phyloP scores from a whole-genome alignment of 2,888 invertebrate species.

The Drosophila subsilvestris region DNA sequence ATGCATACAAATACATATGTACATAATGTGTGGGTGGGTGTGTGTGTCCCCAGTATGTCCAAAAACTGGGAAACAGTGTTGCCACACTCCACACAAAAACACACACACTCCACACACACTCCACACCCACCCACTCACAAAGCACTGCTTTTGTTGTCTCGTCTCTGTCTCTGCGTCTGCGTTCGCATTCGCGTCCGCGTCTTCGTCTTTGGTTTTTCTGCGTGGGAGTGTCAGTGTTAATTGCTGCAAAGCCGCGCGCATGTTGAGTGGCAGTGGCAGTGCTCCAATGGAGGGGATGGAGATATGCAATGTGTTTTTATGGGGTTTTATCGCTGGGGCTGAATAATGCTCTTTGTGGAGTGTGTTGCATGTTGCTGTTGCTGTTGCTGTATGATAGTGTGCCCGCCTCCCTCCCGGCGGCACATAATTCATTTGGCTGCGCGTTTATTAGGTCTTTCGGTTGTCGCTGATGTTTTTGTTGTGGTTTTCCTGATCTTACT shows the following conservation, averaged over 20 bases:
- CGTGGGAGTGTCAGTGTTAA: conserved; percentile 77
- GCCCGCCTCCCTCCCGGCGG: conserved; percentile 24
- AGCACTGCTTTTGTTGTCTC: conserved; percentile 55
- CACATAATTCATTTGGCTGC: conserved; percentile 63
- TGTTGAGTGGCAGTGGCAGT: conserved; percentile 43
- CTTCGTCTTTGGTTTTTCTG: conserved; percentile 38
- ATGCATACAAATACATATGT: neutral
- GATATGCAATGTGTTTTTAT: conserved; percentile 64
- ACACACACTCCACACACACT: too few species aligned
- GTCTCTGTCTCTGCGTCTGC: conserved; percentile 14
- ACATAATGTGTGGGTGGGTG: neutral
- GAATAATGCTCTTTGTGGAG: conserved; percentile 22
- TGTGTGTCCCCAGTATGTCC: neutral
- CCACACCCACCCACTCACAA: conserved; percentile 46
- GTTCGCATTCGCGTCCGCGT: neutral
- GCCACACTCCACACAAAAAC: conserved; percentile 24
- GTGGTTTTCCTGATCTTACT: conserved; percentile 24
- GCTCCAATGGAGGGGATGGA: conserved; percentile 20
- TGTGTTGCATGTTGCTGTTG: conserved; percentile 16
- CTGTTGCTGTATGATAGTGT: conserved; percentile 1
- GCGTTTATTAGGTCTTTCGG: conserved; percentile 55
- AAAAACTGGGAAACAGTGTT: conserved; percentile 6
- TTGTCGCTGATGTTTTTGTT: conserved; percentile 17
- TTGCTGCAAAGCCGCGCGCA: conserved; percentile 70
- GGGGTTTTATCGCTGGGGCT: conserved; percentile 63